These are phyloP conservation scores for Turdus rufiventris DNA, from an alignment of 2,113 vertebrate genomes.

Conservation along the genomic window DNA sequence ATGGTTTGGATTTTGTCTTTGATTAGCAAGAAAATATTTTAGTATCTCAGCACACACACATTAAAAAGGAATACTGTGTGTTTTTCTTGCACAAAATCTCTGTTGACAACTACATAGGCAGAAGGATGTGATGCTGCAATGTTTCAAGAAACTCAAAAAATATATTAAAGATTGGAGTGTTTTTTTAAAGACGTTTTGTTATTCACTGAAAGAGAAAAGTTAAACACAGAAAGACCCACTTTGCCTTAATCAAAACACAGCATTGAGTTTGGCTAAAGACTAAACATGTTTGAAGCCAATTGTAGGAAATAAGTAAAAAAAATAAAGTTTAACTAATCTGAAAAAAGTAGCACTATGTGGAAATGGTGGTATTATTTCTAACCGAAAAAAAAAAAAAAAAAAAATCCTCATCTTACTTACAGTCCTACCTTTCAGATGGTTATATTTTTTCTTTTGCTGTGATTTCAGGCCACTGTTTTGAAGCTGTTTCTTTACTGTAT, in stretches of 20 bases:
- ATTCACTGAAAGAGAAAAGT: neutral
- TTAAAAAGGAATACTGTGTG: neutral
- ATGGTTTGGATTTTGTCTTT: neutral
- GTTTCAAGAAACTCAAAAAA: neutral
- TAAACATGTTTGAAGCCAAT: neutral
- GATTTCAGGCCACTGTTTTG: neutral
- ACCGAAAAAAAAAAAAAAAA: neutral
- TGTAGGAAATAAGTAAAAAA: neutral
- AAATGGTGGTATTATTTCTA: neutral
- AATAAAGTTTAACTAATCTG: neutral
- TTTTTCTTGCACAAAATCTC: neutral
- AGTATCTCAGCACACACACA: neutral
- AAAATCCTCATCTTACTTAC: neutral
- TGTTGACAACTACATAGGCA: neutral
- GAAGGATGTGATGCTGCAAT: neutral
- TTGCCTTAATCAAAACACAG: neutral
- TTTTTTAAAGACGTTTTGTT: neutral
- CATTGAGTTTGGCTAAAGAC: neutral
- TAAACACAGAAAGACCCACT: neutral
- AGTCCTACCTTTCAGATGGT: neutral
- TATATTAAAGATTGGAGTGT: accelerated
- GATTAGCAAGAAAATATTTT: neutral
- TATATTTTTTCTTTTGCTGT: neutral
- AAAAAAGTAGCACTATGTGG: neutral
- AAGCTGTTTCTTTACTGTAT: neutral